These are phyloP conservation scores for Hystrix cristata DNA, from an alignment of 2,113 vertebrate genomes.

Conservation along the genomic window DNA sequence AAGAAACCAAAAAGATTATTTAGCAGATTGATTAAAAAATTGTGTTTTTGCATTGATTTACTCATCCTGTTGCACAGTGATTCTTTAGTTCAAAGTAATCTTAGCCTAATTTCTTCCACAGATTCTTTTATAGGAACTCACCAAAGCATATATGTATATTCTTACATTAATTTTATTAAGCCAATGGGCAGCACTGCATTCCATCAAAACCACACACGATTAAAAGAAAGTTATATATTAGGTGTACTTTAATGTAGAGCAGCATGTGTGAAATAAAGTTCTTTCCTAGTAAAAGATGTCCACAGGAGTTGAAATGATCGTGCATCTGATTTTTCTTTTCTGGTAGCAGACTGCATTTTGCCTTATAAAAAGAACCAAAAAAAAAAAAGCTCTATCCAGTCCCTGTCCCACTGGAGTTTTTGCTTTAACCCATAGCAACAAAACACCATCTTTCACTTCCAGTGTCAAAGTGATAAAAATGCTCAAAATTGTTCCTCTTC, in stretches of 20 bases:
- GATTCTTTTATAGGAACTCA: constrained; percentile 15
- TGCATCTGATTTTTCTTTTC: constrained; percentile 29
- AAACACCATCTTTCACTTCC: constrained; percentile 39
- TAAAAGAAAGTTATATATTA: not conserved
- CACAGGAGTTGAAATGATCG: not conserved
- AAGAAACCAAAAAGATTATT: not conserved
- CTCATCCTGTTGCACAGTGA: not conserved
- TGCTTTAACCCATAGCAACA: not conserved
- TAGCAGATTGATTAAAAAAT: not conserved
- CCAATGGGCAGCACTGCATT: not conserved
- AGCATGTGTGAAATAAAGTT: not conserved
- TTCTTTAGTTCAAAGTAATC: not conserved
- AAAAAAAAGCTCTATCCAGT: not conserved
- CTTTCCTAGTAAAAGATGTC: not conserved
- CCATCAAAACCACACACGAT: not conserved
- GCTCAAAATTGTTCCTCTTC: not conserved
- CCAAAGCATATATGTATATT: not conserved
- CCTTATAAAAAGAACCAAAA: not conserved
- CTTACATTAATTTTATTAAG: constrained; percentile 22
- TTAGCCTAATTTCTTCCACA: not conserved
- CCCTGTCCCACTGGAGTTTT: not conserved
- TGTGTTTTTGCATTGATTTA: not conserved
- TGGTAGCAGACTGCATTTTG: not conserved
- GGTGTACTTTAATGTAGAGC: not conserved
- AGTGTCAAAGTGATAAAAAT: constrained; percentile 20